phyloP scores from a whole-genome alignment of 2,888 invertebrate genomes.

The Hirtodrosophila trivittata region DNA sequence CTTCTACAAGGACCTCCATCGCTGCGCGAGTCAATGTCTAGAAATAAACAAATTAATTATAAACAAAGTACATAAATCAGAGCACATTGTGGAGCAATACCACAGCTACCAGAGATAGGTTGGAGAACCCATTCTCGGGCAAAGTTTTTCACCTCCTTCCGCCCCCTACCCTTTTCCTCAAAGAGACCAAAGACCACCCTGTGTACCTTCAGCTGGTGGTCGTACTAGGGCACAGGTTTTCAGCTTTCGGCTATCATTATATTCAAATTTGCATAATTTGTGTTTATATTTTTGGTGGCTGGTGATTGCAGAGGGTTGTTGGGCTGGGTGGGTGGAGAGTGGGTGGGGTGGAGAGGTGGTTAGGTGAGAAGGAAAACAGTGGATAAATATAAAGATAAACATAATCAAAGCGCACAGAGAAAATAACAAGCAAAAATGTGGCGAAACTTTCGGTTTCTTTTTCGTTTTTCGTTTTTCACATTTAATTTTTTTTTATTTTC shows the following conservation, averaged over 20 bases:
- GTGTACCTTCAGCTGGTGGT: background rate
- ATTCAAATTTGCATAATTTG: slow-evolving; percentile 75
- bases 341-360: slow-evolving; percentile 11
- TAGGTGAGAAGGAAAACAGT: slow-evolving; percentile 8
- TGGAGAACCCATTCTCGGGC: slow-evolving; percentile 11
- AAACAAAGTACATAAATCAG: slow-evolving; percentile 50
- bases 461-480: background rate
- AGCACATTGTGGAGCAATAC: slow-evolving; percentile 30
- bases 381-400: slow-evolving; percentile 69
- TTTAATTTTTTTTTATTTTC: slow-evolving; percentile 4
- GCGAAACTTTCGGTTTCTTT: slow-evolving; percentile 49
- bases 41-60: slow-evolving; percentile 54
- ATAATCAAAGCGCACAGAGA: slow-evolving; percentile 63
- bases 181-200: too few species aligned
- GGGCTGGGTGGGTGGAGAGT: slow-evolving; percentile 9
- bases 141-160: slow-evolving; percentile 17
- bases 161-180: slow-evolving; percentile 1
- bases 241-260: slow-evolving; percentile 65
- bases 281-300: slow-evolving; percentile 54
- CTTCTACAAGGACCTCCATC: background rate
- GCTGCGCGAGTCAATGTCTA: background rate
- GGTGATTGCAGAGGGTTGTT: slow-evolving; percentile 1
- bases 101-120: too few species aligned
- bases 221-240: slow-evolving; percentile 22
- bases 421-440: slow-evolving; percentile 65